Evolutionary conservation across 2,797 vertebrate genomes (phyloP).

Genomic region (Mormyrus proboscirostris): DNA sequence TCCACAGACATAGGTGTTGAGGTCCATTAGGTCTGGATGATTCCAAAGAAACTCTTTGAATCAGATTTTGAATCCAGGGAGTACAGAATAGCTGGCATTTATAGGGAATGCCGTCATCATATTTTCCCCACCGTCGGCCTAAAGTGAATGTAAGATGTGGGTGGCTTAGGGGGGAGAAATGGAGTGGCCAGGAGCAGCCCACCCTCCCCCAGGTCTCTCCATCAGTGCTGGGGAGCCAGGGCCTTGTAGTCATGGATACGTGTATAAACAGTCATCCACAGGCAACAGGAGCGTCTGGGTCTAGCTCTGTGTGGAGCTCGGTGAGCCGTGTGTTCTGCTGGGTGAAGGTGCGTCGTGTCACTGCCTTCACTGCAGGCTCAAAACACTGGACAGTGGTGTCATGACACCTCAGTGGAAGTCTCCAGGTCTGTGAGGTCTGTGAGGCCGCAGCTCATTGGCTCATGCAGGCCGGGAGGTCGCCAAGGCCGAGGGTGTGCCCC

Average conservation of each 20-base stretch:
- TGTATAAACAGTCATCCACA: neutral
- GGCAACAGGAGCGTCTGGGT: neutral
- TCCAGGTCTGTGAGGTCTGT: neutral
- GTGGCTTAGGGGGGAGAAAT: slow-evolving; percentile 10
- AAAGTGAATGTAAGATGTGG: slow-evolving; percentile 12
- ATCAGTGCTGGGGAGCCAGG: neutral
- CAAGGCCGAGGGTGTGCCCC: too few species aligned
- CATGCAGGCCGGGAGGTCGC: neutral
- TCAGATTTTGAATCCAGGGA: neutral
- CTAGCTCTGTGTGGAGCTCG: neutral
- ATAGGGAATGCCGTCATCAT: neutral
- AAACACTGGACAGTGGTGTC: neutral
- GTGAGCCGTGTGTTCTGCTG: neutral
- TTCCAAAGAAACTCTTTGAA: neutral
- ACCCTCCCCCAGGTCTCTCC: neutral
- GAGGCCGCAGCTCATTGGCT: neutral
- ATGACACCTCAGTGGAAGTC: neutral
- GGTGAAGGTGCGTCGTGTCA: neutral
- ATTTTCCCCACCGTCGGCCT: slow-evolving; percentile 21
- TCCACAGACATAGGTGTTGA: neutral
- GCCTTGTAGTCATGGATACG: neutral
- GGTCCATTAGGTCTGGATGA: neutral
- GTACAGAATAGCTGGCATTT: slow-evolving; percentile 3
- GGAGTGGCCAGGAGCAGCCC: neutral
- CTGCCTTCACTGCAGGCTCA: neutral